Evolutionary conservation across 64 coral and sea anemone genomes (phyloP).

Genomic region (Catalaphyllia jardinei): DNA sequence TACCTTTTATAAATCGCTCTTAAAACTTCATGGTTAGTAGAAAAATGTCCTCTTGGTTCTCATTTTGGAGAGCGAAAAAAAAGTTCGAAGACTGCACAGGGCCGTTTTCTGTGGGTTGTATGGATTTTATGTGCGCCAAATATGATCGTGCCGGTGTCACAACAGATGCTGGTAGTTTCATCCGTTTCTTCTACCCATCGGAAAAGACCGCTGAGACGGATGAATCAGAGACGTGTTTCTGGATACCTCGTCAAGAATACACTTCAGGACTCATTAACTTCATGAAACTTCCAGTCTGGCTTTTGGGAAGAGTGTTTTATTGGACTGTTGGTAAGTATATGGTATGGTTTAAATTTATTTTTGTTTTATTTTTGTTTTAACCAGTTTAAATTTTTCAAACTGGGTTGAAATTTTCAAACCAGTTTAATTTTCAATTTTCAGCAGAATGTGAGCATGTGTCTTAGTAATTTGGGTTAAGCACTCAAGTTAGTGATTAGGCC

Average conservation of each 20-base stretch:
- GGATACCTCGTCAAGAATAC: constrained; percentile 77
- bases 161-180: constrained; percentile 36
- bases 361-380: too few relatives aligned
- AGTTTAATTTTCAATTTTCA: too few relatives aligned
- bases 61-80: constrained; percentile 59
- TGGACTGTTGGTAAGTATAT: constrained; percentile 71
- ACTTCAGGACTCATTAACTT: constrained; percentile 55
- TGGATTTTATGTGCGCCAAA: constrained; percentile 73
- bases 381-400: too few relatives aligned
- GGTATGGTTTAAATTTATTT: too few relatives aligned
- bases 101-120: constrained; percentile 69
- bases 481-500: too few relatives aligned
- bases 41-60: constrained; percentile 79
- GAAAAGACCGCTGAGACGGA: not conserved
- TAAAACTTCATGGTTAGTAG: not conserved
- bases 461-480: too few relatives aligned
- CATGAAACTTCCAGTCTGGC: constrained; percentile 58
- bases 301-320: constrained; percentile 54
- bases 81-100: constrained; percentile 58
- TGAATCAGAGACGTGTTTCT: constrained; percentile 18
- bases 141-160: not conserved
- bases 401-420: too few relatives aligned
- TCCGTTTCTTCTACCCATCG: constrained; percentile 74
- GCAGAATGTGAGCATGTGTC: too few relatives aligned
- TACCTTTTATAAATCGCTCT: not conserved